Evolutionary conservation across 2,797 vertebrate species (phyloP).

Genomic region (Ibycter americanus): DNA sequence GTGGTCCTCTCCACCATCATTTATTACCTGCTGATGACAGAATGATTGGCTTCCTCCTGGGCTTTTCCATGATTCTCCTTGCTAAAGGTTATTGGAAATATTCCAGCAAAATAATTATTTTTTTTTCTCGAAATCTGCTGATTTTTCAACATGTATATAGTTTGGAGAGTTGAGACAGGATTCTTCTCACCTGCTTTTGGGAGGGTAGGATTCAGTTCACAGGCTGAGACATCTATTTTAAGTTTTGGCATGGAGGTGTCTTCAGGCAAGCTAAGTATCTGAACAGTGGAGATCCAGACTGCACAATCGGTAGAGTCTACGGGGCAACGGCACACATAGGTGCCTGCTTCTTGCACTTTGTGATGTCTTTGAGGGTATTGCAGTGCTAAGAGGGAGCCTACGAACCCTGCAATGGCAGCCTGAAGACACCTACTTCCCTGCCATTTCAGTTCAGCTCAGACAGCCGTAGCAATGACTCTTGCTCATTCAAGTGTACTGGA

Average conservation of each 20-base stretch:
- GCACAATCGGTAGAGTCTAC: background rate
- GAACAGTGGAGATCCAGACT: background rate
- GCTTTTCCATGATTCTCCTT: background rate
- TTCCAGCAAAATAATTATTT: background rate
- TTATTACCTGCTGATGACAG: background rate
- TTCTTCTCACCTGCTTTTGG: background rate
- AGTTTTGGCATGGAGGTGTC: background rate
- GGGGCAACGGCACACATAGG: rapidly evolving
- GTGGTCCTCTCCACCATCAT: background rate
- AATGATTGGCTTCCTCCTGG: conserved; percentile 10
- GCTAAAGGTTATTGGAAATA: background rate
- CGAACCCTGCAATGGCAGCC: rapidly evolving
- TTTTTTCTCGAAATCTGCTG: background rate
- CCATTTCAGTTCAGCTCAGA: background rate
- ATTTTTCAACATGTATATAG: background rate
- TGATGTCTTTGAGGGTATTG: background rate
- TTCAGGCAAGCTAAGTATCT: background rate
- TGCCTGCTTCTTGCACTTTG: background rate
- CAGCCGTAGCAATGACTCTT: background rate
- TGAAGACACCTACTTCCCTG: background rate
- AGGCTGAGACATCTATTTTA: background rate
- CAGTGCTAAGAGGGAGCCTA: background rate
- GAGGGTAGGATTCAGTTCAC: background rate
- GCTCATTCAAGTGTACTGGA: background rate
- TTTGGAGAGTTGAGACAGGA: background rate